Evolutionary conservation across 1,140 invertebrate species (phyloP).

Genomic region (Fopius arisanus): DNA sequence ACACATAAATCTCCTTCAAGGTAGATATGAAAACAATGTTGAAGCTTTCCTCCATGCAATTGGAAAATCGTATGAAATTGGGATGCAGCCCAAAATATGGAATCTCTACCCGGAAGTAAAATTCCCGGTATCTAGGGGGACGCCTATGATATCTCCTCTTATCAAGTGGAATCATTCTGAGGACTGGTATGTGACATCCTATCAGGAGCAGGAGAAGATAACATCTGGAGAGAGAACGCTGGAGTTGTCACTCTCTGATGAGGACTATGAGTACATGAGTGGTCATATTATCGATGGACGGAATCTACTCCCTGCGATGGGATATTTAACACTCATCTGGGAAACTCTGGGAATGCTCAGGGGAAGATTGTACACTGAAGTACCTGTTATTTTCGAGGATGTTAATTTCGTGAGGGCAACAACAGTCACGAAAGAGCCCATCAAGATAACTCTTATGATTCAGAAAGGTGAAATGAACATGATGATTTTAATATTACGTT

Average conservation of each 20-base stretch:
- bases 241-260: constrained; percentile 70
- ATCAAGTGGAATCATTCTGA: constrained; percentile 92
- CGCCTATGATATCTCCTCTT: constrained; percentile 75
- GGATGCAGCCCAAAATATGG: constrained; percentile 69
- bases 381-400: constrained; percentile 87
- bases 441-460: constrained; percentile 82
- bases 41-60: constrained; percentile 77
- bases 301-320: constrained; percentile 88
- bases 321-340: constrained; percentile 87
- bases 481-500: too few species aligned
- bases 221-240: constrained; percentile 72
- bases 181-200: constrained; percentile 74
- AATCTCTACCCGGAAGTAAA: constrained; percentile 71
- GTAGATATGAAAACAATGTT: constrained; percentile 75
- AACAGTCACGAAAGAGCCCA: constrained; percentile 74
- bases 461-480: constrained; percentile 71
- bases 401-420: constrained; percentile 85
- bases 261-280: constrained; percentile 77
- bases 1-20: constrained; percentile 83
- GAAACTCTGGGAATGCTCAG: constrained; percentile 84
- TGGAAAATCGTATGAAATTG: constrained; percentile 73
- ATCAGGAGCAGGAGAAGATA: constrained; percentile 69
- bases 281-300: constrained; percentile 91
- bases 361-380: constrained; percentile 74
- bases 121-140: constrained; percentile 77